Base-by-base conservation (phyloP, 2,888 invertebrate genomes). In the Chloroclysta siterata region DNA sequence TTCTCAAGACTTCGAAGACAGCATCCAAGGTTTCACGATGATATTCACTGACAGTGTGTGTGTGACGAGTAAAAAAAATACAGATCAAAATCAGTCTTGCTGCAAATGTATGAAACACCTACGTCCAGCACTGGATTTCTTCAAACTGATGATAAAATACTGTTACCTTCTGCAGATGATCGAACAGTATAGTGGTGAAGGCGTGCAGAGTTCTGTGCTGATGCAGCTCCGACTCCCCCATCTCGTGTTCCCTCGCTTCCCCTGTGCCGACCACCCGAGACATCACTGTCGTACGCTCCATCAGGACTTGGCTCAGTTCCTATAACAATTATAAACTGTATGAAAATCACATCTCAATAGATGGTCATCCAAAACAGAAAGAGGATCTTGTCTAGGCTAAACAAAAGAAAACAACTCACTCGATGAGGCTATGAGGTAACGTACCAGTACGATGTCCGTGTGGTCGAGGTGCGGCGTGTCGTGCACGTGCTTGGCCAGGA, bases 261-360 rank as follows among this genome's bases (percentile, higher is more conserved):
- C 93, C 86, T 1, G 94, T 85, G 1, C 96, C 97, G 56, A 98
- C 91, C 70, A 98, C 96, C 69, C 96, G 96, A 53, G 95, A 95
- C 77, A 97, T 96, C 76, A 99, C 96, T 7, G 97, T 97, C 68
- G 96, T 96, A 15, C 99, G 94, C 87, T 99, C 98, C 61, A 99
- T 98, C 67, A 99, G 96, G 73, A 98, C 91, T 73, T 98, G 98
- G 11, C 98, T 97, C 83, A 99, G 95, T 83, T 98, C 98, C 88
- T 77, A 29, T 41, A 50, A 29, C n/a, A n/a, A n/a, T n/a, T n/a
- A n/a, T n/a, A 22, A 22, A 22, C 22, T 22, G 22, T 22, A 22
- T 22, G 22, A 22, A 22, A 22, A 22, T 22, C 22, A 22, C 22
- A 22, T 22, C 22, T 22, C 22, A 3, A 22, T 3, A 22, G 22